Percentiles rank a stretch among this genome's conserved stretches.
phyloP scores from a whole-genome alignment of 2,888 invertebrate species.

The Nomada hirtipes region DNA sequence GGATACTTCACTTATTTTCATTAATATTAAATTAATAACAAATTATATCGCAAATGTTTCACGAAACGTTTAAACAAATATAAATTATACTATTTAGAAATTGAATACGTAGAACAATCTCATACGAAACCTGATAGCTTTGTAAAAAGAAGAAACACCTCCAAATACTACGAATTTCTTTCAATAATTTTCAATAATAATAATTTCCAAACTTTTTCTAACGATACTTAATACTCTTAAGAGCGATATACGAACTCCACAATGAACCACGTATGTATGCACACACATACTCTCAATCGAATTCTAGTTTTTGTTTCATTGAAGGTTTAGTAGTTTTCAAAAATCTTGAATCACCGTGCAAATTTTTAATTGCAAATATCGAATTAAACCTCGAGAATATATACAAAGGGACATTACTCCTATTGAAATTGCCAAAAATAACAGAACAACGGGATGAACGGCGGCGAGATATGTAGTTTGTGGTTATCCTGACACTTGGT shows the following conservation, averaged over 20 bases:
- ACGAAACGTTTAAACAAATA: neutral
- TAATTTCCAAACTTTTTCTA: neutral
- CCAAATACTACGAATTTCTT: neutral
- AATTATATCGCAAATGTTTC: neutral
- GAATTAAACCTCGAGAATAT: neutral
- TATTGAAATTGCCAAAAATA: constrained; percentile 23
- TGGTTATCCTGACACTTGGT: constrained; percentile 71
- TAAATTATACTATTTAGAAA: neutral
- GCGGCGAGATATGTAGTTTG: constrained; percentile 47
- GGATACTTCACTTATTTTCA: neutral
- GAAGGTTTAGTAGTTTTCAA: neutral
- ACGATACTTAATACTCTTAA: neutral
- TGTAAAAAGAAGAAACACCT: neutral
- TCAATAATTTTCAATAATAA: neutral
- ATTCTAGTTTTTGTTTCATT: constrained; percentile 12
- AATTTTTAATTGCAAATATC: neutral
- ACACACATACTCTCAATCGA: neutral
- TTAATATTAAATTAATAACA: neutral
- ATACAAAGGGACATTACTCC: neutral
- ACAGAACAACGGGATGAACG: constrained; percentile 28
- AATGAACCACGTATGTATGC: neutral
- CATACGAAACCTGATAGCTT: neutral
- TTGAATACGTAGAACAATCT: neutral
- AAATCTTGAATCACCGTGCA: neutral
- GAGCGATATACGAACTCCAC: neutral